Evolutionary conservation across 2,888 invertebrate genomes (phyloP), one percentile per base, ranked within the genome.

Genomic region (Trissonchulus sp.): DNA sequence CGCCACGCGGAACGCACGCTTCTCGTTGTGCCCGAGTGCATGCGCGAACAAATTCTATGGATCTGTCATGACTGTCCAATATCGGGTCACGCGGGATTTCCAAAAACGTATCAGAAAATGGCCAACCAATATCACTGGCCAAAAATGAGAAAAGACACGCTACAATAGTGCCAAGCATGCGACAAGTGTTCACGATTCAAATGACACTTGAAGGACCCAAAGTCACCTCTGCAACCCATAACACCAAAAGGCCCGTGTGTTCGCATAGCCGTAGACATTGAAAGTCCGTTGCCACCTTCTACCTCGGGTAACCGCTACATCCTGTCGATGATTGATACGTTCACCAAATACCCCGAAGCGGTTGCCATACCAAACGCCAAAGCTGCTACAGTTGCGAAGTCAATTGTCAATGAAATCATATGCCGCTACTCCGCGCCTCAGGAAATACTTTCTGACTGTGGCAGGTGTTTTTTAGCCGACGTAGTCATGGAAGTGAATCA

Each of bases 311-410:
- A 81, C 31, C 76, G 78, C 63, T 81, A 80, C 37, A 77, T 81
- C 38, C 30, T 80, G 3, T 76, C 76, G 1, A 74, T 78, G 1
- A 77, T 76, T 23, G 77, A 78, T 73, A 74, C 78, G 33, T 77
- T 80, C 1, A 77, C 79, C 1, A 77, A 78, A 34, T 82, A 65
- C 60, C 74, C 76, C 72, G 35, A 80, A 78, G 78, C 79, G 65
- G 38, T 83, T 34, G 79, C 84, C 1, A 68, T 84, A n/a, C 81
- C 80, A 0, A 80, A 83, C 60, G 80, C 81, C 30, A 80, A 79
- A 69, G 80, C 84, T 0, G 77, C 76, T 8, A 82, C 83, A 0
- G 78, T 84, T 8, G 83, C 84, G 0, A 71, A 71, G 34, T 3
- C 35, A 8, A 31, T 71, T n/a, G 34, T 71, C 31, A 35, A 31